phyloP scores from a whole-genome alignment of 2,888 invertebrate genomes.

The Plutella xylostella region DNA sequence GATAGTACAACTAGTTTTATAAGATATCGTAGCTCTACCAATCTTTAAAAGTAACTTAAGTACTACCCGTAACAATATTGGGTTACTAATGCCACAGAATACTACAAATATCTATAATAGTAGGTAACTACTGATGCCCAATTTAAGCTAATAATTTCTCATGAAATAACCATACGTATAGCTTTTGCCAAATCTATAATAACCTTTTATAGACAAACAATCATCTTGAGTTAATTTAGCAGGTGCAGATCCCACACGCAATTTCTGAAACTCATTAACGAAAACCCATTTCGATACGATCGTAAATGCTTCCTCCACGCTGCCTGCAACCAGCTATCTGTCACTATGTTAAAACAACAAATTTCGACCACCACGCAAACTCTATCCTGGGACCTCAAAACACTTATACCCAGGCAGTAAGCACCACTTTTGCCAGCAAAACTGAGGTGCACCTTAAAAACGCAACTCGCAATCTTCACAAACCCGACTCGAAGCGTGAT shows the following conservation, averaged over 20 bases:
- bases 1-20: too few relatives aligned
- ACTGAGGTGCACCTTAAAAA: slow-evolving; percentile 6
- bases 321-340: slow-evolving; percentile 32
- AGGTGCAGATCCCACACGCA: slow-evolving; percentile 6
- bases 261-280: slow-evolving; percentile 11
- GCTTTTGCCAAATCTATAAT: too few relatives aligned
- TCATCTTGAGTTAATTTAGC: not conserved
- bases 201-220: too few relatives aligned
- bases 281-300: slow-evolving; percentile 6
- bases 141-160: too few relatives aligned
- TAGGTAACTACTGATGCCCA: too few relatives aligned
- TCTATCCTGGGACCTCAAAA: slow-evolving; percentile 2
- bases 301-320: not conserved
- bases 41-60: too few relatives aligned
- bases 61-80: too few relatives aligned
- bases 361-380: slow-evolving; percentile 20
- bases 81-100: too few relatives aligned
- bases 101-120: too few relatives aligned
- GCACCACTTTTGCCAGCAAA: not conserved
- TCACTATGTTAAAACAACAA: slow-evolving; percentile 23
- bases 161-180: too few relatives aligned
- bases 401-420: not conserved
- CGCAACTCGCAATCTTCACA: slow-evolving; percentile 3
- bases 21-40: too few relatives aligned
- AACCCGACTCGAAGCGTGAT: slow-evolving; percentile 6